Evolutionary conservation across 2,888 invertebrate genomes (phyloP).

Genomic region (Drosophila pseudotakahashii): DNA sequence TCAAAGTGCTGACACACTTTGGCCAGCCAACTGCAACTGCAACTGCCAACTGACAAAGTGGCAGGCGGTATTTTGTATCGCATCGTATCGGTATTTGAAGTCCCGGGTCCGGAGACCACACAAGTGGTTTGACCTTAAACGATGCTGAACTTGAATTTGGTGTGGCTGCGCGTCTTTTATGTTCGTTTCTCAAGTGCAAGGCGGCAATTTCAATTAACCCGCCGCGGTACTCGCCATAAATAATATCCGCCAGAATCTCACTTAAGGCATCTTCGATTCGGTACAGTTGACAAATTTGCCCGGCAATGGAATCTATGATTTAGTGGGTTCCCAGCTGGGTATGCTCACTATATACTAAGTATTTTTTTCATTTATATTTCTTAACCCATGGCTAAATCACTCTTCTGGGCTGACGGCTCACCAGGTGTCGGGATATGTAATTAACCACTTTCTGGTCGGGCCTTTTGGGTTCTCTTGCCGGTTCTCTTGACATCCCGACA

Average conservation of each 20-base stretch:
- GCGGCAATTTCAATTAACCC: conserved; percentile 71
- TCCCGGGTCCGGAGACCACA: conserved; percentile 60
- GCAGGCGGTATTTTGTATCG: conserved; percentile 29
- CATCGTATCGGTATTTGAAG: too few species aligned
- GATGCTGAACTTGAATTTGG: conserved; percentile 65
- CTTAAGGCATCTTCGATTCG: conserved; percentile 26
- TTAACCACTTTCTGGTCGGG: conserved; percentile 53
- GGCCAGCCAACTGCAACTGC: conserved; percentile 53
- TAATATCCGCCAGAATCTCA: conserved; percentile 49
- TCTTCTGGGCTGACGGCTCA: conserved; percentile 20
- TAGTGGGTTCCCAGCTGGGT: conserved; percentile 36
- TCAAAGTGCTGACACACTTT: conserved; percentile 75
- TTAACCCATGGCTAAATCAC: neutral
- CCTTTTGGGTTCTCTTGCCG: conserved; percentile 6
- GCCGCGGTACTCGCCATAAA: conserved; percentile 21
- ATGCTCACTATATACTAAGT: neutral
- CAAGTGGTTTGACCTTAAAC: conserved; percentile 79
- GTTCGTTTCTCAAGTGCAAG: conserved; percentile 40
- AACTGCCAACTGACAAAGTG: conserved; percentile 50
- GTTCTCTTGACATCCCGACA: conserved; percentile 63
- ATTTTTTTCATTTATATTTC: neutral
- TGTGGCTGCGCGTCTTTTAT: conserved; percentile 17
- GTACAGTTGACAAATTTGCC: conserved; percentile 63
- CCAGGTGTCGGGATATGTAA: conserved; percentile 50
- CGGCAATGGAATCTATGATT: conserved; percentile 48